Evolutionary conservation across 2,888 invertebrate genomes (phyloP), one percentile per base, ranked within the genome.

Genomic region (Buathra laborator): DNA sequence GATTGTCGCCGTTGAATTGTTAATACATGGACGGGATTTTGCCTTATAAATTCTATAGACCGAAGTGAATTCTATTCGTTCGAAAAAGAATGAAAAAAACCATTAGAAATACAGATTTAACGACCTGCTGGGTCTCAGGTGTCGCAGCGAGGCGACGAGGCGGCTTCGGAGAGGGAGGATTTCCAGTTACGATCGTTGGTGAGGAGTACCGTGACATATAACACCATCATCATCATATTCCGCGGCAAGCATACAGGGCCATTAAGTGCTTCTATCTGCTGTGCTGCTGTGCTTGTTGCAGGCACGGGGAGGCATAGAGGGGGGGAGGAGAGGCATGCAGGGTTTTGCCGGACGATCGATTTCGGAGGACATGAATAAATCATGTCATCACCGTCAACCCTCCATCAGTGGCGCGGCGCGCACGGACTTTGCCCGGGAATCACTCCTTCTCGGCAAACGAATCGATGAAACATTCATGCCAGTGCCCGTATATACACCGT

Each of bases 371-470:
- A 88, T 87, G 86, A 86, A 88, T 86, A 88, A 88, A 88, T 88
- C 86, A 88, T 88, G 87, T 86, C 87, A 87, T 87, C 87, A 86
- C 80, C 84, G 85, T 87, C 87, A 86, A 86, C 86, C 87, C 86
- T 81, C 88, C 86, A 87, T 86, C 87, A 88, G 83, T 78, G 67
- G 80, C 84, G 66, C 80, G 72, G 81, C 64, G 71, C 81, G 71
- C 84, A 71, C 53, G 81, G 84, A 84, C 87, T 85, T 87, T 84
- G 82, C 81, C 84, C 84, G 83, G 86, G 86, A 87, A 88, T 87
- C 87, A 88, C 88, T 86, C 85, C 77, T 80, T 86, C 85, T 84
- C 86, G 81, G 84, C 83, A 86, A 87, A 86, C 84, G 81, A 86
- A 87, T 87, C 87, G 87, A 87, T 87, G 87, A 86, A 87, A 87